phyloP scores from a whole-genome alignment of 2,888 invertebrate species.

The Tachina grossa region DNA sequence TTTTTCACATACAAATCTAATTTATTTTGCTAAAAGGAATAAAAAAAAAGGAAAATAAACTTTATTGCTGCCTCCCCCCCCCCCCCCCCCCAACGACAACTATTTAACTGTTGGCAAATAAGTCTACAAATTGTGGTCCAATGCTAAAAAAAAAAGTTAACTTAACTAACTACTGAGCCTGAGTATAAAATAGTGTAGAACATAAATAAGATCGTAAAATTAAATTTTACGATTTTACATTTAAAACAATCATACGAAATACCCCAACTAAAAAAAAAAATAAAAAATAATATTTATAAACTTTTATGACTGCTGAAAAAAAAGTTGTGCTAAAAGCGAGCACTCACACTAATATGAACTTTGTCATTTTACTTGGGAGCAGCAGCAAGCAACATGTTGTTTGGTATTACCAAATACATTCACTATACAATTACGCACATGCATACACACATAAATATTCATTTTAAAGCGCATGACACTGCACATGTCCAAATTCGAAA shows the following conservation, averaged over 20 bases:
- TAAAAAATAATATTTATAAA: constrained; percentile 12
- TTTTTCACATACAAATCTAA: constrained; percentile 52
- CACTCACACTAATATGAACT: not conserved
- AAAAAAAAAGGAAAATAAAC: constrained; percentile 25
- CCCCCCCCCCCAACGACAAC: no score
- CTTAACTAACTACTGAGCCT: not conserved
- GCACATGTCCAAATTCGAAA: no score
- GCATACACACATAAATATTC: no score
- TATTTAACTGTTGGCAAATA: not conserved
- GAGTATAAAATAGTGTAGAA: constrained; percentile 9
- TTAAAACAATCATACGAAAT: constrained; percentile 34
- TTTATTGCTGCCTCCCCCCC: not conserved
- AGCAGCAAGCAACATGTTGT: not conserved
- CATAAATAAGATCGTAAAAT: constrained; percentile 18
- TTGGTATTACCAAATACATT: not conserved
- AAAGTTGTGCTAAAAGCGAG: not conserved
- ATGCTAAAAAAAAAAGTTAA: not conserved
- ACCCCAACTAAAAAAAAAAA: constrained; percentile 14
- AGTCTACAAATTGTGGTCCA: not conserved
- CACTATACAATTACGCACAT: not conserved
- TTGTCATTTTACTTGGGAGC: not conserved
- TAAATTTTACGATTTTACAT: constrained; percentile 18
- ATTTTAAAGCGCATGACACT: no score
- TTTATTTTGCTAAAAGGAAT: constrained; percentile 48
- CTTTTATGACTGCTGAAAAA: constrained; percentile 6